Evolutionary conservation across 1,140 invertebrate genomes (phyloP), one percentile per base, ranked within the genome.

Genomic region (Bombus polaris): DNA sequence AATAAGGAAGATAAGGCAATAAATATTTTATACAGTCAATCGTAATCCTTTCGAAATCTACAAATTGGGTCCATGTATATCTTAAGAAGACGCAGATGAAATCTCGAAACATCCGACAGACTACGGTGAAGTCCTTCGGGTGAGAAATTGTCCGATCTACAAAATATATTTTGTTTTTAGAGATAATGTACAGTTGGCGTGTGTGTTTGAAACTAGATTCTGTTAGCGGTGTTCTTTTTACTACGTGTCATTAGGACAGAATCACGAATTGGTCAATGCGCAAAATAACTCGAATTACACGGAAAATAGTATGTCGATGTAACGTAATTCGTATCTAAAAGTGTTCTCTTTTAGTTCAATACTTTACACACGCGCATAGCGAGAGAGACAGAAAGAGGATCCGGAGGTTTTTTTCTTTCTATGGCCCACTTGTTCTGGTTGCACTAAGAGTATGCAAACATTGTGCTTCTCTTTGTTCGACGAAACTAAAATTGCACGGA

Each of bases 91-190:
- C 8, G 47, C 6, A 22, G 47, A 18, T 8, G 5, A 53, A 53
- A 22, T 22, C 18, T 53, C 47, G 18, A 22, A 8, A 53, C 47
- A 8, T 22, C 6, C 47, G 18, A 53, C 47, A 0, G 18, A 53
- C 0, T 22, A 22, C 5, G 22, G 47, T 0, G 1, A 53, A 53
- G 18, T 1, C 1, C 5, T 22, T 53, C 5, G 47, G 18, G 18
- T 2, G 15, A 53, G 47, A 53, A 22, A 53, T 22, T 22, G 0
- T 53, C 47, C 18, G 18, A 8, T 53, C 47, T 53, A 22, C 47
- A 2, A 53, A 53, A 8, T 53, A 53, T 53, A 53, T 53, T 8
- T 22, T 22, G 18, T 53, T 53, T 53, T 22, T 22, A 53, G 18
- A 22, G 47, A 53, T 53, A 53, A 53, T 22, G 47, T 53, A 22